Percentiles rank a stretch among this genome's conserved stretches.
Evolutionary conservation across 2,888 invertebrate genomes (phyloP).

Genomic region (Monoplex corrugatus): DNA sequence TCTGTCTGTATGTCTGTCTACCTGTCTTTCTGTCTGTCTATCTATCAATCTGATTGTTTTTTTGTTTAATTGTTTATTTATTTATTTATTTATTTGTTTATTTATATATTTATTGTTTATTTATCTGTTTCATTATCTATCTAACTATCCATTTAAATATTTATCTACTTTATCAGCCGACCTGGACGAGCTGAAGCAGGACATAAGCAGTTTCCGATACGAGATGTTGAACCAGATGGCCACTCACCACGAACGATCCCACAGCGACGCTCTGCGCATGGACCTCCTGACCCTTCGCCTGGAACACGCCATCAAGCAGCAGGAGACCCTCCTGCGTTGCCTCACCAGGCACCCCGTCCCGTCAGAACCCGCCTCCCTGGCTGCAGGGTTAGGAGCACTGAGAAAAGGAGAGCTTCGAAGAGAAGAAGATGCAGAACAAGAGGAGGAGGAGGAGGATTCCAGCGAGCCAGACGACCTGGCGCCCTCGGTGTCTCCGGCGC

Average conservation of each 20-base stretch:
- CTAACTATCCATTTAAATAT: too few species aligned
- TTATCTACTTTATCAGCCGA: conserved; percentile 64
- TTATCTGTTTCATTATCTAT: not conserved
- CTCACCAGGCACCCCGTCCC: not conserved
- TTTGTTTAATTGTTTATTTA: too few species aligned
- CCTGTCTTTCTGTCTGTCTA: too few species aligned
- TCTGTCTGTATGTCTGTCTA: too few species aligned
- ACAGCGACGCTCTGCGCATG: conserved; percentile 57
- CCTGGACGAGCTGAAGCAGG: conserved; percentile 77
- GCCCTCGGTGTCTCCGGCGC: not conserved
- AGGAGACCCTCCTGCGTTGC: conserved; percentile 48
- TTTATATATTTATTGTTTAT: too few species aligned
- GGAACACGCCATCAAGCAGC: conserved; percentile 53
- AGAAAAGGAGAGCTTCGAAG: too few species aligned
- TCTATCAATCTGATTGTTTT: too few species aligned
- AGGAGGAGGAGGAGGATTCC: not conserved
- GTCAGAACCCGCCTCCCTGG: too few species aligned
- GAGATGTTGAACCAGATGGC: conserved; percentile 75
- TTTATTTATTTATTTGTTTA: too few species aligned
- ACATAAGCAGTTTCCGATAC: conserved; percentile 76
- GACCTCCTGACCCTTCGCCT: conserved; percentile 57
- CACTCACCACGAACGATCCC: conserved; percentile 61
- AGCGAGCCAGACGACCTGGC: not conserved
- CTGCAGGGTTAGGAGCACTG: not conserved
- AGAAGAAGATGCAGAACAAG: not conserved